Percentiles rank a stretch among this genome's conserved stretches.
Conservation (phyloP, 2,113 vertebrate species). For the Corythaixoides concolor region DNA sequence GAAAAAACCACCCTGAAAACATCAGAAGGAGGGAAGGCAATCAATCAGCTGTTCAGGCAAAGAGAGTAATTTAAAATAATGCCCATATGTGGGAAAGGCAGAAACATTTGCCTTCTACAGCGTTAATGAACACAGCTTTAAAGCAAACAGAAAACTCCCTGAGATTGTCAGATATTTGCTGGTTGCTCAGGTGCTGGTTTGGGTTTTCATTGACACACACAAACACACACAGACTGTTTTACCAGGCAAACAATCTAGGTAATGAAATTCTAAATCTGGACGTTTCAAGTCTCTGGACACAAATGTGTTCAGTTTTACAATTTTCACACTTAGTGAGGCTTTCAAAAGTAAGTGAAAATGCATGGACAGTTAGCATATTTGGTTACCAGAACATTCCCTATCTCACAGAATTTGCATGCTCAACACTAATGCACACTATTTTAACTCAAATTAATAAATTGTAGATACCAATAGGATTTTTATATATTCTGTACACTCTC, state of each 20-base stretch:
- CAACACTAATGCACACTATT: neutral
- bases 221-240: neutral
- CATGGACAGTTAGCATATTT: neutral
- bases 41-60: neutral
- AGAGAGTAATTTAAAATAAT: neutral
- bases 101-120: neutral
- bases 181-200: neutral
- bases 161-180: neutral
- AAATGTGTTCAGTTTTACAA: neutral
- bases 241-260: neutral
- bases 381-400: neutral
- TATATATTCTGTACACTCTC: neutral
- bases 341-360: neutral
- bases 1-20: neutral
- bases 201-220: neutral
- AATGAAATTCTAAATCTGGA: neutral
- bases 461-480: neutral
- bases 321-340: neutral
- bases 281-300: neutral
- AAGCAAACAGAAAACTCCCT: slow-evolving; percentile 1
- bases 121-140: neutral
- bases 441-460: neutral
- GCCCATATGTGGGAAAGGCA: neutral
- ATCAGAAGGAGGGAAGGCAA: neutral
- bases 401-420: neutral